phyloP scores from a whole-genome alignment of 1,140 invertebrate genomes.

The Helicorthomorpha holstii region DNA sequence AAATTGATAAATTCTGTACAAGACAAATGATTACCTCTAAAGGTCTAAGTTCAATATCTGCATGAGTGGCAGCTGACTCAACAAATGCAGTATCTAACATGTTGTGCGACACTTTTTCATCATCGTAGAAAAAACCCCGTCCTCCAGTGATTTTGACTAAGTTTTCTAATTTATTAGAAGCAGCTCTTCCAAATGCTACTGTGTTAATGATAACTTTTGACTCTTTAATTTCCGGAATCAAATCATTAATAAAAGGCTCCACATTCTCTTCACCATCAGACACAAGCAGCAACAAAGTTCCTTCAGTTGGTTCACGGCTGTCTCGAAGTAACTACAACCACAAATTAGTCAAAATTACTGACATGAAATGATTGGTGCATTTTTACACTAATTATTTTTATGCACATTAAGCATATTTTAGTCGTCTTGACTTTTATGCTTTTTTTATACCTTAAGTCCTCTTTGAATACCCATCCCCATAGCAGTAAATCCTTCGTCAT shows the following conservation, averaged over 20 bases:
- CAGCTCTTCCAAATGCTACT: slow-evolving; percentile 14
- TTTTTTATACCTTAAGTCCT: slow-evolving; percentile 4
- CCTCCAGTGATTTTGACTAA: slow-evolving; percentile 5
- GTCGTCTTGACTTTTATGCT: neutral
- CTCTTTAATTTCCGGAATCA: slow-evolving; percentile 8
- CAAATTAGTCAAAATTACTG: neutral
- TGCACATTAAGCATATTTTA: neutral
- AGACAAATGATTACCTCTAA: slow-evolving; percentile 6
- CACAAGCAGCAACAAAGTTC: slow-evolving; percentile 11
- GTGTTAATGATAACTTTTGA: slow-evolving; percentile 13
- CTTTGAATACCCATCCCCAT: slow-evolving; percentile 4
- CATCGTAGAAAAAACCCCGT: slow-evolving; percentile 7
- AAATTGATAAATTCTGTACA: too few species aligned
- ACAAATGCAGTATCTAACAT: slow-evolving; percentile 6
- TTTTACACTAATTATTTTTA: neutral
- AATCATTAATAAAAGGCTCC: slow-evolving; percentile 12
- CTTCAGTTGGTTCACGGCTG: slow-evolving; percentile 8
- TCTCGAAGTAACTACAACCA: neutral
- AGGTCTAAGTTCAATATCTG: slow-evolving; percentile 6
- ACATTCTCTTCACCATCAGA: slow-evolving; percentile 18
- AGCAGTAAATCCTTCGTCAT: slow-evolving; percentile 6
- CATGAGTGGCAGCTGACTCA: slow-evolving; percentile 5
- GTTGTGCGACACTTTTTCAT: slow-evolving; percentile 1
- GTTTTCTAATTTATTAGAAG: slow-evolving; percentile 3
- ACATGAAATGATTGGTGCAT: neutral